Evolutionary conservation across 2,888 invertebrate genomes (phyloP).

Genomic region (Caenorhabditis zanzibari): DNA sequence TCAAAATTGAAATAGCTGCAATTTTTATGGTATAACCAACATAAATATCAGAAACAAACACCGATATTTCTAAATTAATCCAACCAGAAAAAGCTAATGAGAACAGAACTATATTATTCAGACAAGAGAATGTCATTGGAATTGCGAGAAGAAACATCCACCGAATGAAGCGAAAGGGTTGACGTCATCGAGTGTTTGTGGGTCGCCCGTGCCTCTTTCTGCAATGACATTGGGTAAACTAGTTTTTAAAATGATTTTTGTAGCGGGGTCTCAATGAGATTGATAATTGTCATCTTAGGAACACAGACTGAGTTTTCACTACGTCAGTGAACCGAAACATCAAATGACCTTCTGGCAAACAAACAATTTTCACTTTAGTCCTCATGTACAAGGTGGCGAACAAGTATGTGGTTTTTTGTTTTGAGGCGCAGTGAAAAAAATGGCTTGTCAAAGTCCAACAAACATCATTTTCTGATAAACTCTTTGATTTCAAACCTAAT

Average conservation of each 20-base stretch:
- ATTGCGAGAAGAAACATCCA: conserved; percentile 63
- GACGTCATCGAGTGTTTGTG: conserved; percentile 62
- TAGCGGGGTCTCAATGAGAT: conserved; percentile 9
- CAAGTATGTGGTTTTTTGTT: too few relatives aligned
- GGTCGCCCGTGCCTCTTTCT: conserved; percentile 67
- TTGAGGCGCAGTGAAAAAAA: too few relatives aligned
- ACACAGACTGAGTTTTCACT: not conserved
- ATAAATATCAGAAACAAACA: not conserved
- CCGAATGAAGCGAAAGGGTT: conserved; percentile 57
- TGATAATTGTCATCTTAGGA: not conserved
- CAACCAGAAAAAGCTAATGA: conserved; percentile 16
- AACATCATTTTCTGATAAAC: too few relatives aligned
- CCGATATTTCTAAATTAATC: conserved; percentile 35
- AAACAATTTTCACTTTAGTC: conserved; percentile 42
- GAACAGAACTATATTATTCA: conserved; percentile 9
- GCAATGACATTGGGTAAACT: conserved; percentile 39
- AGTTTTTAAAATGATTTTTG: conserved; percentile 27
- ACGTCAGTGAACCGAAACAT: not conserved
- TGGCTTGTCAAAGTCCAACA: too few relatives aligned
- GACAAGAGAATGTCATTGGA: conserved; percentile 41
- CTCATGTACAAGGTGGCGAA: conserved; percentile 44
- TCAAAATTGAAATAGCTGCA: not conserved
- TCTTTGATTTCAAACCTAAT: not conserved
- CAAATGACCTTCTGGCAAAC: not conserved
- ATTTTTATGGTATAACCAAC: conserved; percentile 27